These are phyloP conservation scores for Blastobasis lacticolella DNA, from an alignment of 2,888 invertebrate genomes.

Conservation along the genomic window DNA sequence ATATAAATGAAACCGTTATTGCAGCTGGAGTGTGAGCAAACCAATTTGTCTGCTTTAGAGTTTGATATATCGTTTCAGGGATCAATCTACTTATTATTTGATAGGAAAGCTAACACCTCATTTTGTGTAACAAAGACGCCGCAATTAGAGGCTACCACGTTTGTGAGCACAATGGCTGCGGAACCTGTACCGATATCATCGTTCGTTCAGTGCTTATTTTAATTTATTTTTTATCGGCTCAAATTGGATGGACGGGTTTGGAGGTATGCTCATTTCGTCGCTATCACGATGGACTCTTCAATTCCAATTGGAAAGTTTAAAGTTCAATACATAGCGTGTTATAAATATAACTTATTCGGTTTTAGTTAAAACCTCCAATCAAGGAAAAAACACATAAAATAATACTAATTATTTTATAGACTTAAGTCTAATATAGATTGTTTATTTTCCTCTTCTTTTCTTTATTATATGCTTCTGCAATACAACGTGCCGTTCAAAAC, in stretches of 20 bases:
- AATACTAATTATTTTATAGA: too few relatives aligned
- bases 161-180: conserved; percentile 55
- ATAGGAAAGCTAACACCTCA: conserved; percentile 71
- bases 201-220: conserved; percentile 53
- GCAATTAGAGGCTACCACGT: conserved; percentile 66
- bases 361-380: too few relatives aligned
- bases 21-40: conserved; percentile 11
- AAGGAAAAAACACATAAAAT: too few relatives aligned
- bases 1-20: conserved; percentile 1
- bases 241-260: conserved; percentile 62
- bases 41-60: conserved; percentile 41
- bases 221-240: conserved; percentile 71
- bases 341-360: too few relatives aligned
- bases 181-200: conserved; percentile 66
- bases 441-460: too few relatives aligned
- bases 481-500: too few relatives aligned
- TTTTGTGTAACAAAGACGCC: conserved; percentile 68
- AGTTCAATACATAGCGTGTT: conserved; percentile 25
- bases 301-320: conserved; percentile 43
- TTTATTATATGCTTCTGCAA: too few relatives aligned
- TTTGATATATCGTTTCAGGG: conserved; percentile 38
- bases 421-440: too few relatives aligned
- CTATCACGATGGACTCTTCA: conserved; percentile 48
- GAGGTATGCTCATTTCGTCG: conserved; percentile 43
- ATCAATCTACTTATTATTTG: conserved; percentile 66